A percentile compares a stretch with the other conserved stretches of the same genome.
Evolutionary conservation across 2,113 vertebrate genomes (phyloP).

Genomic region (Noturus placidus): DNA sequence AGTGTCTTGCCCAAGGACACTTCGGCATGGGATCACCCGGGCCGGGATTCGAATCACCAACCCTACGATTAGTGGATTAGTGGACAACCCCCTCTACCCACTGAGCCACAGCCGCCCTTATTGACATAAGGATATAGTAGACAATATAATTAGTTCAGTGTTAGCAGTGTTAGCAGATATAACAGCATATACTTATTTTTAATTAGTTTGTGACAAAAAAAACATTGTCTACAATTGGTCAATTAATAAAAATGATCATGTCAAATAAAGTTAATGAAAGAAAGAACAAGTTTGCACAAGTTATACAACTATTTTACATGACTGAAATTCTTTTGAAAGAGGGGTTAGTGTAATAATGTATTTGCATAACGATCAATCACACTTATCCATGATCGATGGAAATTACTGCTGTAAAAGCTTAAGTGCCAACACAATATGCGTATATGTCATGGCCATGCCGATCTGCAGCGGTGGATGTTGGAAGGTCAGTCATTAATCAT

Average conservation of each 20-base stretch:
- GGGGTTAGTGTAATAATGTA: slow-evolving; percentile 59
- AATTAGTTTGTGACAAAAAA: neutral
- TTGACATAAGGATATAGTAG: neutral
- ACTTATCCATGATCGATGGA: slow-evolving; percentile 64
- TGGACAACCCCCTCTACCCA: no score
- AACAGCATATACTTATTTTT: slow-evolving; percentile 38
- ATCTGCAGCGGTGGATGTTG: slow-evolving; percentile 22
- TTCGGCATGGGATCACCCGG: no score
- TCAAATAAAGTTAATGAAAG: slow-evolving; percentile 66
- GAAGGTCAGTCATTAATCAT: slow-evolving; percentile 15
- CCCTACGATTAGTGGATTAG: no score
- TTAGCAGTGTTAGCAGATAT: no score
- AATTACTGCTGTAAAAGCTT: slow-evolving; percentile 59
- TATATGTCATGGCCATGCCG: neutral
- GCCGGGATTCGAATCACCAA: no score
- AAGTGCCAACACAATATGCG: slow-evolving; percentile 47
- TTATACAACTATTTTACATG: neutral
- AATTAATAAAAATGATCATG: slow-evolving; percentile 50
- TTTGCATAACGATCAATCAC: slow-evolving; percentile 66
- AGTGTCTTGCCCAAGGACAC: no score
- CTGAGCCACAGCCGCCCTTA: no score
- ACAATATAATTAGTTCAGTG: no score
- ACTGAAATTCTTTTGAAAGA: slow-evolving; percentile 52
- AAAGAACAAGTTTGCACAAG: slow-evolving; percentile 19
- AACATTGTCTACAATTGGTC: neutral